Percentiles rank a stretch among this genome's conserved stretches.
Evolutionary conservation across 2,113 vertebrate species (phyloP).

Genomic region (Deroptyus accipitrinus): DNA sequence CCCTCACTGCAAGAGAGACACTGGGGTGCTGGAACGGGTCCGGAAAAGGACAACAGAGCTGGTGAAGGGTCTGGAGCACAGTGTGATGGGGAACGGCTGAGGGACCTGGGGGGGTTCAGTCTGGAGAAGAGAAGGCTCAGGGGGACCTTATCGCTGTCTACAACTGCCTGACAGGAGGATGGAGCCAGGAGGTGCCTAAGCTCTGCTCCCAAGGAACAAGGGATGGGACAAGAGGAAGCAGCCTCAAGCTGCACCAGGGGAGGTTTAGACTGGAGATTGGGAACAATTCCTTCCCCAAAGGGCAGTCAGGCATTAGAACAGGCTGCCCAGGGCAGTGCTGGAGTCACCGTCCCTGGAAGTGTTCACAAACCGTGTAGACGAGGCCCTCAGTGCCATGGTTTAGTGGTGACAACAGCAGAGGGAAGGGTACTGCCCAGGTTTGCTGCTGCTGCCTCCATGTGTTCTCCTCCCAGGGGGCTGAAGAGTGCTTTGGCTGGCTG

Average conservation of each 20-base stretch:
- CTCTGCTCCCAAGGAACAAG: too few relatives aligned
- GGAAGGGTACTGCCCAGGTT: background rate
- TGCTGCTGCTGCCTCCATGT: accelerated
- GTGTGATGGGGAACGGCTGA: background rate
- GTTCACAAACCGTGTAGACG: accelerated
- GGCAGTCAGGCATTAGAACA: background rate
- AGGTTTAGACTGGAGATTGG: background rate
- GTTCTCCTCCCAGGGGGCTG: background rate
- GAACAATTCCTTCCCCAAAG: background rate
- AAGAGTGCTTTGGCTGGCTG: background rate
- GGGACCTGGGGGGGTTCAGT: background rate
- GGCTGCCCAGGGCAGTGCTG: background rate
- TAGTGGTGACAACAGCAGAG: background rate
- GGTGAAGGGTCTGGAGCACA: background rate
- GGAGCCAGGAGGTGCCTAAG: background rate
- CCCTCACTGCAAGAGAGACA: background rate
- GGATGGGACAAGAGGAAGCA: too few relatives aligned
- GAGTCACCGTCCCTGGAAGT: accelerated
- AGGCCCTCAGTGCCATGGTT: background rate
- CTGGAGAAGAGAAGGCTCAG: background rate
- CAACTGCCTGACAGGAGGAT: background rate
- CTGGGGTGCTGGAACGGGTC: background rate
- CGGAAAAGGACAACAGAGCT: background rate
- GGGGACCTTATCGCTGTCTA: accelerated
- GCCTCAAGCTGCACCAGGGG: too few relatives aligned